Conservation (phyloP, 2,113 vertebrate genomes). For the Chionomys nivalis region DNA sequence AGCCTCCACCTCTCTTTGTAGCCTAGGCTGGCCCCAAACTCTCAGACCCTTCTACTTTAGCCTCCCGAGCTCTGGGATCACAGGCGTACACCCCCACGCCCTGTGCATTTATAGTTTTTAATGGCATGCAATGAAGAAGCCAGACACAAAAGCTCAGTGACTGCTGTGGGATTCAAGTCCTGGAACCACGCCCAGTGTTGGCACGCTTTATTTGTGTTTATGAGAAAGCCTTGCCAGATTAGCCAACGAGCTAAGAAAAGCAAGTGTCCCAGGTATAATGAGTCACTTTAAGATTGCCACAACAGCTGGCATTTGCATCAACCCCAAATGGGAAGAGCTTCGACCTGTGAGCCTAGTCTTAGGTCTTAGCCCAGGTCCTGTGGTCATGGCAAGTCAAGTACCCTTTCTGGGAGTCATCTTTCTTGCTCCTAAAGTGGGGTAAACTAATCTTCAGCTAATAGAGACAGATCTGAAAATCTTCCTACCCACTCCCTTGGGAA, state of each 20-base stretch:
- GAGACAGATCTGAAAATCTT: neutral
- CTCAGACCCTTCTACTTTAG: neutral
- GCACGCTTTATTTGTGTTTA: neutral
- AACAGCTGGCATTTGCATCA: neutral
- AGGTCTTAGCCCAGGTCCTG: neutral
- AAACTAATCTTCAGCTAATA: neutral
- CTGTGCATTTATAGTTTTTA: neutral
- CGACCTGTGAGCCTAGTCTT: neutral
- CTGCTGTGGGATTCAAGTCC: neutral
- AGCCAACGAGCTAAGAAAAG: accelerated
- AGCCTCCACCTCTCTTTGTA: neutral
- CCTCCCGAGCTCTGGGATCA: neutral
- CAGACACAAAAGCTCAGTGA: neutral
- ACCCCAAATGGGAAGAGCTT: accelerated
- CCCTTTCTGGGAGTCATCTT: neutral
- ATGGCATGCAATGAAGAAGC: neutral
- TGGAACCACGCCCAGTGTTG: constrained; percentile 43
- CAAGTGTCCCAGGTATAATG: accelerated
- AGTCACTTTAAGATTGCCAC: too few relatives aligned
- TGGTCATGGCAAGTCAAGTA: neutral
- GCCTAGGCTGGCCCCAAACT: neutral
- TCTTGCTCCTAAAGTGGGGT: neutral
- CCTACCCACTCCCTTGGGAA: neutral
- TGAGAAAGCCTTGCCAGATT: neutral
- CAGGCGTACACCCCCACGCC: neutral